phyloP scores from a whole-genome alignment of 2,888 invertebrate genomes.

The Megamerina dolium region DNA sequence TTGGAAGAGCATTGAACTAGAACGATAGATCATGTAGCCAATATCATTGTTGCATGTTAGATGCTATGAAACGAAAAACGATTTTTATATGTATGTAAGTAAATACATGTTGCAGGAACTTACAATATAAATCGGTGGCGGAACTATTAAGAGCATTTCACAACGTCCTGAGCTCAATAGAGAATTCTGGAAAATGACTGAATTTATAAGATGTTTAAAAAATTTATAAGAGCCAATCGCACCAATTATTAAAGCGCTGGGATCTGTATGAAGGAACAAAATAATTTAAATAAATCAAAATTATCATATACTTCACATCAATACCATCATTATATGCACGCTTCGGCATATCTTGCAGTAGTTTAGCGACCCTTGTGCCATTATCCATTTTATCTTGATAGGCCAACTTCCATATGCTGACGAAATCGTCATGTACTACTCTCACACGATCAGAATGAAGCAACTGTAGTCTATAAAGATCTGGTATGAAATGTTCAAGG shows the following conservation, averaged over 20 bases:
- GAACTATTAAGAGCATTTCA: conserved; percentile 58
- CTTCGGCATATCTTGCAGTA: conserved; percentile 53
- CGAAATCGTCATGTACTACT: conserved; percentile 53
- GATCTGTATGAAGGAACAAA: conserved; percentile 49
- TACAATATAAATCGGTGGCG: conserved; percentile 59
- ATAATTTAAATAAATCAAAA: conserved; percentile 40
- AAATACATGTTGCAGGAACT: no score
- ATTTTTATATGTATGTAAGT: no score
- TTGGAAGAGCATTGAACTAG: conserved; percentile 60
- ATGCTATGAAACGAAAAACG: conserved; percentile 45
- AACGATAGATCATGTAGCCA: conserved; percentile 53
- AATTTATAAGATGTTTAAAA: conserved; percentile 59
- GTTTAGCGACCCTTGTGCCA: conserved; percentile 52
- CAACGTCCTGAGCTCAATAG: conserved; percentile 56
- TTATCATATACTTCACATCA: no score
- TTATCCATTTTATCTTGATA: conserved; percentile 57
- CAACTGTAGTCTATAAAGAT: conserved; percentile 41
- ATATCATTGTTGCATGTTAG: conserved; percentile 55
- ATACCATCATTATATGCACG: conserved; percentile 51
- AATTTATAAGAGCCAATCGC: conserved; percentile 51
- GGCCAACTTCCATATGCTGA: conserved; percentile 54
- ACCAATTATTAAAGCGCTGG: conserved; percentile 58
- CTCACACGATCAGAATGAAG: conserved; percentile 34
- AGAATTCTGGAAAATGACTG: conserved; percentile 56
- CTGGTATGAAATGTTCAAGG: conserved; percentile 50